Base-by-base conservation (phyloP, 2,888 invertebrate genomes). In the Ellobium chinense region DNA sequence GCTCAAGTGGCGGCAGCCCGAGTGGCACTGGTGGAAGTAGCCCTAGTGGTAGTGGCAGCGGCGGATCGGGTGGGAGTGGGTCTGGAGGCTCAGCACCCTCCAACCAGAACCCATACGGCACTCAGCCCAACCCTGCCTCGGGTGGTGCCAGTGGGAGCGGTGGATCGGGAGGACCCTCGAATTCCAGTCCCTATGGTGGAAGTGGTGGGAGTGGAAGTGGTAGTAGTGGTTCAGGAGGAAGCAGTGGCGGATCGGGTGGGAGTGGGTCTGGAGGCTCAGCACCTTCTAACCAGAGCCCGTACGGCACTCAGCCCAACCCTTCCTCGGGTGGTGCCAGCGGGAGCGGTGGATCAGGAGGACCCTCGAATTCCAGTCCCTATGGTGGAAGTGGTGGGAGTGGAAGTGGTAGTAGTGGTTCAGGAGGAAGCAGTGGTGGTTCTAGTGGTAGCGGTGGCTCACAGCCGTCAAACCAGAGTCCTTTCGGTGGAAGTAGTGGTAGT, bases 101-200 rank as follows among this genome's bases (percentile, higher is more conserved):
- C 29, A 65, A 65, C 34, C 5, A 4, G 18, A 65, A 31, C 27
- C 65, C 65, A 3, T 12, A 31, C 34, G 65, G 65, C 9, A 65
- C 65, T 31, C 18, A 65, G n/a, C 65, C 65, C 27, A 65, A 65
- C n/a, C 65, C 65, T 3, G 65, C 65, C 29, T 65, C 65, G 4
- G 65, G 65, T 7, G 65, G 65, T 31, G 65, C 65, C 62, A 62
- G 62, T 62, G 62, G 62, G 18, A 62, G 62, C 24, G 24, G 62
- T n/a, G n/a, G n/a, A n/a, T n/a, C n/a, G n/a, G n/a, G n/a, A n/a
- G n/a, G n/a, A n/a, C n/a, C n/a, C n/a, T n/a, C n/a, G n/a, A n/a
- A n/a, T n/a, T n/a, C n/a, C 3, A 65, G 31, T 31, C 9, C 54
- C 12, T 14, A 18, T 12, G 12, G 18, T 12, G 12, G 62, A 24